Base-by-base conservation (phyloP, 92 coral and sea anemone genomes). In the Actinernus sp. region DNA sequence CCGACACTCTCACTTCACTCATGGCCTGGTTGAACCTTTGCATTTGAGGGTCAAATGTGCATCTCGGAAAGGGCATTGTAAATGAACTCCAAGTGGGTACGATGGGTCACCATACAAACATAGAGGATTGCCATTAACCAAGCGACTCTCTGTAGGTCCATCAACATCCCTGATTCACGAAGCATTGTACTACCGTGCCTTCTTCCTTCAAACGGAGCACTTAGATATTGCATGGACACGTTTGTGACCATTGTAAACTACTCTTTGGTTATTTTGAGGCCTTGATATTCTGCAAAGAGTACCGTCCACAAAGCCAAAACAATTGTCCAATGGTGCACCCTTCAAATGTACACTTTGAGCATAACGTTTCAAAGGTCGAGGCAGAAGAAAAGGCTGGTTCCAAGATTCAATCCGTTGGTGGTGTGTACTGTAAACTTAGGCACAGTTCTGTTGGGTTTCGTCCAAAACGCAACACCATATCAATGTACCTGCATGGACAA, bases 361-460 rank as follows among this genome's bases (percentile, higher is more conserved):
- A 61, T 70, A 79, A 40, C 34, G 50, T 24, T 61, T 48, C 45
- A 79, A 49, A 9, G 31, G 40, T 54, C 52, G 65, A 46, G 79
- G 79, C 29, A 16, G 46, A 44, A 82, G 76, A 58, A 82, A 72
- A 1, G 74, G 88, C 57, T 82, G 88, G 26, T 82, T 55, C 82
- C 82, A 82, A 16, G 82, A 44, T n/a, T 54, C 26, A 19, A 82
- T 51, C 58, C 82, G 76, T 33, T 82, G 82, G 18, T 82, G 71
- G 24, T 83, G 71, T 6, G 60, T 12, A 26, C 36, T 24, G 46
- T 73, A 73, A 45, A 74, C 64, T 83, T 9, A 83, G 40, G 28
- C 89, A 74, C 27, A 83, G 68, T 37, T 83, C 89, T 13, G 89
- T 82, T 16, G 89, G 79, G 38, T 74, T 74, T 49, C 89, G 36